phyloP scores from a whole-genome alignment of 2,888 invertebrate genomes.

The Sisyra terminalis region DNA sequence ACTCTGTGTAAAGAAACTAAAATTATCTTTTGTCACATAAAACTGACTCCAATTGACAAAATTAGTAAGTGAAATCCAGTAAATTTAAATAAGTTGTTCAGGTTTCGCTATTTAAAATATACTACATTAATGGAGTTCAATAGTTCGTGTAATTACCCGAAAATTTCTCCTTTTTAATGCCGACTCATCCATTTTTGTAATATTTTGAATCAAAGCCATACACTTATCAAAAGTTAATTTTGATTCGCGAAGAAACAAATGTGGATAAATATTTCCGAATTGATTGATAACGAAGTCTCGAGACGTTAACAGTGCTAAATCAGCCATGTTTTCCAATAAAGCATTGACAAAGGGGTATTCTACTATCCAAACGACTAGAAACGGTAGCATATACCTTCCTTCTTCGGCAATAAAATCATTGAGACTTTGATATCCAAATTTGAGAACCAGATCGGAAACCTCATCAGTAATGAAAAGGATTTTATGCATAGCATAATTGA shows the following conservation, averaged over 20 bases:
- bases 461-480: conserved; percentile 36
- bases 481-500: conserved; percentile 35
- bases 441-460: conserved; percentile 41
- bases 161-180: conserved; percentile 46
- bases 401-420: conserved; percentile 54
- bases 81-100: too few species aligned
- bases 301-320: conserved; percentile 36
- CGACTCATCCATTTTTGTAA: conserved; percentile 37
- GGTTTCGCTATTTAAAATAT: too few species aligned
- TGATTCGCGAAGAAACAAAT: conserved; percentile 46
- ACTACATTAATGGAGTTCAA: too few species aligned
- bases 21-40: too few species aligned
- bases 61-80: conserved; percentile 10
- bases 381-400: conserved; percentile 47
- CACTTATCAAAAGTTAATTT: conserved; percentile 40
- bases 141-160: too few species aligned
- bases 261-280: conserved; percentile 53
- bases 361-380: conserved; percentile 40
- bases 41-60: background rate
- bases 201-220: conserved; percentile 40
- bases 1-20: background rate
- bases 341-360: conserved; percentile 36
- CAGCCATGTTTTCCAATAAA: conserved; percentile 47
- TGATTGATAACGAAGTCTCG: conserved; percentile 44
- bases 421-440: conserved; percentile 50